These are phyloP conservation scores for Abramis brama DNA, from an alignment of 2,113 vertebrate genomes.

Conservation along the genomic window DNA sequence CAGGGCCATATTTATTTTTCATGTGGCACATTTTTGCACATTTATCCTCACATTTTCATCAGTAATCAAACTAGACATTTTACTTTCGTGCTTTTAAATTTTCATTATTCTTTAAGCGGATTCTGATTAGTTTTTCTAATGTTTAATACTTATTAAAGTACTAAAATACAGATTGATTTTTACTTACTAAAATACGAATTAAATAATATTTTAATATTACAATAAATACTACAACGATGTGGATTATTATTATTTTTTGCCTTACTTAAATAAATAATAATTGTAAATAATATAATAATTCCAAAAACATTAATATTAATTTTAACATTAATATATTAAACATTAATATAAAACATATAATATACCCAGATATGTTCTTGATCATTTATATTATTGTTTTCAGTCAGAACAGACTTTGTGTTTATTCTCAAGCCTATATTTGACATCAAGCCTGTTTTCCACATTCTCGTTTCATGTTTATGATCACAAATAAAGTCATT, in stretches of 20 bases:
- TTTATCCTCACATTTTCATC: background rate
- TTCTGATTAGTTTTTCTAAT: background rate
- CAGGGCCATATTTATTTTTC: background rate
- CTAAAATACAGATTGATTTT: background rate
- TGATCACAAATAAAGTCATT: slow-evolving; percentile 45
- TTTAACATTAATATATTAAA: no score
- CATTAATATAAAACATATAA: no score
- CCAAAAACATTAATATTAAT: background rate
- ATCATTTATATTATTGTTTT: no score
- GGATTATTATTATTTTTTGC: no score
- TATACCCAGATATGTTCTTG: no score
- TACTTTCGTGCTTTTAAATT: background rate
- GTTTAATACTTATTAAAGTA: background rate
- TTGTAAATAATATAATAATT: background rate
- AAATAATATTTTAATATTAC: background rate
- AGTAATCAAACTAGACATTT: background rate
- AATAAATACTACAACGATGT: background rate
- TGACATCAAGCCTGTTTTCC: background rate
- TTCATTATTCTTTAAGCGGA: background rate
- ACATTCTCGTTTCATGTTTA: slow-evolving; percentile 36
- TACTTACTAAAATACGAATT: background rate
- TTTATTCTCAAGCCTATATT: background rate
- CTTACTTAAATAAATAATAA: background rate
- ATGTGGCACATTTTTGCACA: background rate
- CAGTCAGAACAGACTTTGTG: background rate